phyloP scores from a whole-genome alignment of 2,113 vertebrate genomes.

The Amphilophus citrinellus region DNA sequence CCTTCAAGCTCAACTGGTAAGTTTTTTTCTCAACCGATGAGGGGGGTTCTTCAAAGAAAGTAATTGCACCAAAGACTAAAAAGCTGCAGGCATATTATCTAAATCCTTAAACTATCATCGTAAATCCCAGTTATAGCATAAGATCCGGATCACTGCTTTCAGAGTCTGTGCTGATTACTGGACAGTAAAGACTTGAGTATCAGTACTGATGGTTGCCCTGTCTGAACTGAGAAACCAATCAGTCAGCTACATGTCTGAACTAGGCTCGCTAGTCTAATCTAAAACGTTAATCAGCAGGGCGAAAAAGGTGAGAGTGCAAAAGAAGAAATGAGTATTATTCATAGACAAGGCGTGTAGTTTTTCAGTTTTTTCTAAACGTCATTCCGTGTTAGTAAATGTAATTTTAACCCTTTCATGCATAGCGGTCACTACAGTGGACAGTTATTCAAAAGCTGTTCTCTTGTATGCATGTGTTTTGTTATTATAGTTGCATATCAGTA shows the following conservation, averaged over 20 bases:
- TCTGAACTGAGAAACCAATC: slow-evolving; percentile 7
- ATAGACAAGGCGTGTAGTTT: neutral
- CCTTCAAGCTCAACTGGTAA: slow-evolving; percentile 11
- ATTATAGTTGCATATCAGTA: too few relatives aligned
- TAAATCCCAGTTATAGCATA: slow-evolving; percentile 14
- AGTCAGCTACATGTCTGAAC: neutral
- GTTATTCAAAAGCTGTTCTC: too few relatives aligned
- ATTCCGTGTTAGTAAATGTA: neutral
- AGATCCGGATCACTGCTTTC: slow-evolving; percentile 1
- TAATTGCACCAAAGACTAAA: slow-evolving; percentile 21
- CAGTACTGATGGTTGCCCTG: neutral
- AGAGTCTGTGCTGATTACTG: neutral
- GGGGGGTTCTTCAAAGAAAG: neutral
- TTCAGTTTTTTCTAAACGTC: neutral
- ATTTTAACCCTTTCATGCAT: neutral
- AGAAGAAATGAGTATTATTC: neutral
- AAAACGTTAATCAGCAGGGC: neutral
- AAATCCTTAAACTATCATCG: slow-evolving; percentile 17
- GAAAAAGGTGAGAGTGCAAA: neutral
- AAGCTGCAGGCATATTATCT: slow-evolving; percentile 2
- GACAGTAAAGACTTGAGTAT: neutral
- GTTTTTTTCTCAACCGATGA: slow-evolving; percentile 8
- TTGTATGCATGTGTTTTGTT: too few relatives aligned
- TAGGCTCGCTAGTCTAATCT: neutral
- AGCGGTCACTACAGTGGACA: too few relatives aligned